Conservation (phyloP, 1,140 invertebrate species). For the Leptoteleia sp. region DNA sequence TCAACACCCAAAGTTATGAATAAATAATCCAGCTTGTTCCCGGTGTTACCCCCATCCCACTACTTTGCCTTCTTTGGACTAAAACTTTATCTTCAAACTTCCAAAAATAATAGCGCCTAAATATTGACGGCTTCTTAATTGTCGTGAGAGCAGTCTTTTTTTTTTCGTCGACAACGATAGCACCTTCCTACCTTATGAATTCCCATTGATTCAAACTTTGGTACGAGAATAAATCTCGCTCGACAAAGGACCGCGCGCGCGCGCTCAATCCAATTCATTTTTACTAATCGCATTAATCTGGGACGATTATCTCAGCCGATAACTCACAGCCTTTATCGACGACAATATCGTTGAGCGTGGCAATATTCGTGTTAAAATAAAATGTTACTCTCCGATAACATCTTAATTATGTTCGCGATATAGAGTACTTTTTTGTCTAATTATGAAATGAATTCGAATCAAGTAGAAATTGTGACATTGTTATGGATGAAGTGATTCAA, state of each 20-base stretch:
- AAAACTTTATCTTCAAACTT: constrained; percentile 2
- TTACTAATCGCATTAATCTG: constrained; percentile 8
- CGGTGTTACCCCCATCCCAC: neutral
- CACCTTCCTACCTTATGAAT: constrained; percentile 5
- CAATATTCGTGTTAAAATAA: constrained; percentile 13
- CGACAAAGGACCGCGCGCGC: neutral
- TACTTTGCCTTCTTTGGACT: neutral
- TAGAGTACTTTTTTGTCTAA: constrained; percentile 20
- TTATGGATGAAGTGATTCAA: too few relatives aligned
- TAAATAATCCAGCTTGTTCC: constrained; percentile 7
- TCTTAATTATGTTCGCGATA: constrained; percentile 33
- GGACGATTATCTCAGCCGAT: neutral
- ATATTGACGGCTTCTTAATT: constrained; percentile 15
- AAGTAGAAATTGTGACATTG: too few relatives aligned
- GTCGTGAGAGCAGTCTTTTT: constrained; percentile 2
- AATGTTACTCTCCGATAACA: constrained; percentile 30
- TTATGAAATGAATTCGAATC: constrained; percentile 9
- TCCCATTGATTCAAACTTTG: constrained; percentile 1
- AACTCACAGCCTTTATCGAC: neutral
- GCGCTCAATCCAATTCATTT: too few relatives aligned
- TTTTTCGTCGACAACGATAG: constrained; percentile 2
- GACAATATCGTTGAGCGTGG: constrained; percentile 4
- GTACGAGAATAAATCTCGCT: constrained; percentile 12
- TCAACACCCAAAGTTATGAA: neutral
- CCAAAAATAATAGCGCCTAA: constrained; percentile 12